phyloP scores from a whole-genome alignment of 2,797 vertebrate species.

The Semotilus atromaculatus region DNA sequence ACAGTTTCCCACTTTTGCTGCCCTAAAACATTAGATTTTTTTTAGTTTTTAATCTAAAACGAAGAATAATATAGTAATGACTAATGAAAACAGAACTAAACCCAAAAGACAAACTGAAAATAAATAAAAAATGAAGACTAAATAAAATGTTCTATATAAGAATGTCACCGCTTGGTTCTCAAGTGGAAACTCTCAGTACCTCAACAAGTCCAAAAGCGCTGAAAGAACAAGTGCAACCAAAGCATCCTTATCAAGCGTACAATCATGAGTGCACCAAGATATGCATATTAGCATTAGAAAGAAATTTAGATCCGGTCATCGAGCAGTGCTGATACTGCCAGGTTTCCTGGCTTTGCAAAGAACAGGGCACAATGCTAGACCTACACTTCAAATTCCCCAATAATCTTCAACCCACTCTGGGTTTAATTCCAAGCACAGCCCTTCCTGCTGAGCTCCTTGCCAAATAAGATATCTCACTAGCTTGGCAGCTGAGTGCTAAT shows the following conservation, averaged over 20 bases:
- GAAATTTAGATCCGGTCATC: slow-evolving; percentile 13
- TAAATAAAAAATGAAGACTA: background rate
- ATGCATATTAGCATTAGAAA: slow-evolving; percentile 14
- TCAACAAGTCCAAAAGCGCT: background rate
- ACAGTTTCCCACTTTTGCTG: no score
- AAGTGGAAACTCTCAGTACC: background rate
- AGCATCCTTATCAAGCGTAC: slow-evolving; percentile 1
- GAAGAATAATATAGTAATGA: background rate
- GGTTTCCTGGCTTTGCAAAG: background rate
- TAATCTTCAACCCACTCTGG: slow-evolving; percentile 61
- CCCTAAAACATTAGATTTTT: no score
- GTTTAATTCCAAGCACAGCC: slow-evolving; percentile 65
- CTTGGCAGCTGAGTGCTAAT: slow-evolving; percentile 67
- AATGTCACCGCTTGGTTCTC: background rate
- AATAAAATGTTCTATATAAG: background rate
- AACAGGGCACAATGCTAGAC: background rate
- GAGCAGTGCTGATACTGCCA: background rate
- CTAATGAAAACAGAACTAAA: background rate
- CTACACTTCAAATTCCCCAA: slow-evolving; percentile 48
- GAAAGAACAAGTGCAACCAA: slow-evolving; percentile 13
- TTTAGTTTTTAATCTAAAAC: no score
- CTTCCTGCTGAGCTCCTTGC: slow-evolving; percentile 65
- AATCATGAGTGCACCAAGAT: slow-evolving; percentile 2
- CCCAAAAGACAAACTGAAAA: background rate
- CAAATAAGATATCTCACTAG: slow-evolving; percentile 63